Evolutionary conservation across 2,797 vertebrate genomes (phyloP).

Genomic region (Cossypha dichroa): DNA sequence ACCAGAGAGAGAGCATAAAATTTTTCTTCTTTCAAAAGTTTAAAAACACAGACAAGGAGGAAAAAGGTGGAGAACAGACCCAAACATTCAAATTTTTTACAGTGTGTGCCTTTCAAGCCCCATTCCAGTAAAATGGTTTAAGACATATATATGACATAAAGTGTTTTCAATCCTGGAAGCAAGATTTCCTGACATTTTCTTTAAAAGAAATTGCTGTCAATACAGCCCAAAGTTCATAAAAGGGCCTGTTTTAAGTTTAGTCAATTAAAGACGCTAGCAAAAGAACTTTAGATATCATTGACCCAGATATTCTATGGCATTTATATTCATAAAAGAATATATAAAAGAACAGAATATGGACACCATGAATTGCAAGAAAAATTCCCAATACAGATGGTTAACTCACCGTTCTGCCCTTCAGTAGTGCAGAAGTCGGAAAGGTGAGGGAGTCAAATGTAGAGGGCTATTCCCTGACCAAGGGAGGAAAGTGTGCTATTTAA

Average conservation of each 20-base stretch:
- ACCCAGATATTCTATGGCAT: conserved; percentile 61
- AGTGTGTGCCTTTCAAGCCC: background rate
- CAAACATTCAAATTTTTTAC: background rate
- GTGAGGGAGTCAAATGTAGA: conserved; percentile 64
- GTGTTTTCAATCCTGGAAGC: conserved; percentile 1
- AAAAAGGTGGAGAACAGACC: background rate
- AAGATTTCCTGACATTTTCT: conserved; percentile 21
- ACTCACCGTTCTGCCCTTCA: conserved; percentile 38
- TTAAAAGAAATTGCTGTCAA: conserved; percentile 45
- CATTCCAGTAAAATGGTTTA: background rate
- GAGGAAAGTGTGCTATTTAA: conserved; percentile 43
- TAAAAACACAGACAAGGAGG: background rate
- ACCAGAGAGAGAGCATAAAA: conserved; percentile 21
- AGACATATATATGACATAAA: background rate
- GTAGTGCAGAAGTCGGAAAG: conserved; percentile 45
- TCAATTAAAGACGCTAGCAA: conserved; percentile 67
- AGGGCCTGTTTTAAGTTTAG: conserved; percentile 65
- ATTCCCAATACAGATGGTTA: conserved; percentile 68
- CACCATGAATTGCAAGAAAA: conserved; percentile 47
- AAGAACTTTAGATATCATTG: conserved; percentile 68
- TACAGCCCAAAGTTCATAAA: conserved; percentile 44
- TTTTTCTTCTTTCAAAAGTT: background rate
- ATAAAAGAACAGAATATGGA: conserved; percentile 47
- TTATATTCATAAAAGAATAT: conserved; percentile 66
- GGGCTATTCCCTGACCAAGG: conserved; percentile 58